Conservation (phyloP, 92 coral and sea anemone species). For the Zoanthus sansibaricus region DNA sequence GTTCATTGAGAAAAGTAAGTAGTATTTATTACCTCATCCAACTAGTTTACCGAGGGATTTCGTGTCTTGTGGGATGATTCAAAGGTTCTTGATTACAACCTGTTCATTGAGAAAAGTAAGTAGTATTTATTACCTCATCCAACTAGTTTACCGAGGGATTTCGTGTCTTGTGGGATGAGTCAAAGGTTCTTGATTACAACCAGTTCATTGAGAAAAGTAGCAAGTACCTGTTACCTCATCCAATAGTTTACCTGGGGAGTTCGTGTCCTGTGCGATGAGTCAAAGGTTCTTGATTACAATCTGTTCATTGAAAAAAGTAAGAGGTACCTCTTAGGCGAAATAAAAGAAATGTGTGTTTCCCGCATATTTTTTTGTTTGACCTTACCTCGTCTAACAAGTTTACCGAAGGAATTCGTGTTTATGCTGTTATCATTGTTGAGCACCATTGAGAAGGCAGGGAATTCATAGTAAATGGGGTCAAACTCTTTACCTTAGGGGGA, state of each 20-base stretch:
- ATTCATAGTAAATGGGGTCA: too few species aligned
- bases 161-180: constrained; percentile 10
- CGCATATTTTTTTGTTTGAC: too few species aligned
- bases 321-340: background rate
- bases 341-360: too few species aligned
- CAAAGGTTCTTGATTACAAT: constrained; percentile 1
- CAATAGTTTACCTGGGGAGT: background rate
- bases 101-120: constrained; percentile 46
- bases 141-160: background rate
- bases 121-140: background rate
- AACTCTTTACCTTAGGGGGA: too few species aligned
- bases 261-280: constrained; percentile 6
- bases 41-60: background rate
- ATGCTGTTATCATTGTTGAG: too few species aligned
- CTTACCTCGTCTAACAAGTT: background rate
- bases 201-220: constrained; percentile 26
- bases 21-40: background rate
- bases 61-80: constrained; percentile 33
- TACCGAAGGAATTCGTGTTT: background rate
- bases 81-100: constrained; percentile 2
- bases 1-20: constrained; percentile 43
- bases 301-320: constrained; percentile 25
- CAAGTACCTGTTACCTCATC: background rate
- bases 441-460: too few species aligned
- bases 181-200: constrained; percentile 1